Percentiles rank a stretch among this genome's conserved stretches.
Conservation (phyloP, 2,888 invertebrate species). For the Drosophila imparisetae region DNA sequence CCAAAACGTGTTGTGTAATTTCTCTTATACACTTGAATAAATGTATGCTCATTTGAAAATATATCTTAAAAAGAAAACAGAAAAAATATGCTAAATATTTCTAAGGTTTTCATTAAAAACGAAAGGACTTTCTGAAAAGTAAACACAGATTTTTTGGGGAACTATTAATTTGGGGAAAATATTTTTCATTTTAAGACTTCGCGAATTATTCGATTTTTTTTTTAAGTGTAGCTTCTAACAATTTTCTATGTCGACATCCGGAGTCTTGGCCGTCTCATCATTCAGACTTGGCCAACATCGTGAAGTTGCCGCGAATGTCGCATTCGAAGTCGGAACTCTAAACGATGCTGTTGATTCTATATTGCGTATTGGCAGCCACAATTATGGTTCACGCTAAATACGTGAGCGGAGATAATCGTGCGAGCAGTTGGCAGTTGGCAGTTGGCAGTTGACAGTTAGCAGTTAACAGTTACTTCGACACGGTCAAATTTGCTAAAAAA, state of each 20-base stretch:
- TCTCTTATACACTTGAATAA: slow-evolving; percentile 1
- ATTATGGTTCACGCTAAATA: slow-evolving; percentile 15
- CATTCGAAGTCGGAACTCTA: slow-evolving; percentile 33
- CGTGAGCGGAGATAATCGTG: slow-evolving; percentile 46
- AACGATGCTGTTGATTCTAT: background rate
- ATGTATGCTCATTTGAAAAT: background rate
- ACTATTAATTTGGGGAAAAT: background rate
- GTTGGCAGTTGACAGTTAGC: background rate
- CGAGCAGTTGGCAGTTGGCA: slow-evolving; percentile 35
- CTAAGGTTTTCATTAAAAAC: background rate
- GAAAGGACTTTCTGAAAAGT: too few species aligned
- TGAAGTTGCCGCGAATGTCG: background rate
- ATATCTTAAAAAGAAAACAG: too few species aligned
- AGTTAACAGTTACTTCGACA: slow-evolving; percentile 51
- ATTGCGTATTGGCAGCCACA: slow-evolving; percentile 1
- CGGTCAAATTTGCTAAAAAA: slow-evolving; percentile 48
- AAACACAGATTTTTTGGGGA: too few species aligned
- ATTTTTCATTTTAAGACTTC: background rate
- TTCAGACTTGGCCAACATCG: background rate
- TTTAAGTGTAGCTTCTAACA: background rate
- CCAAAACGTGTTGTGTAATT: slow-evolving; percentile 3
- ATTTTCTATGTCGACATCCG: background rate
- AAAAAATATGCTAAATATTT: background rate
- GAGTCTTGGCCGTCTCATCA: background rate
- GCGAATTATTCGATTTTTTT: background rate